Base-by-base conservation (phyloP, 2,888 invertebrate species). In the Leptinotarsa juncta region DNA sequence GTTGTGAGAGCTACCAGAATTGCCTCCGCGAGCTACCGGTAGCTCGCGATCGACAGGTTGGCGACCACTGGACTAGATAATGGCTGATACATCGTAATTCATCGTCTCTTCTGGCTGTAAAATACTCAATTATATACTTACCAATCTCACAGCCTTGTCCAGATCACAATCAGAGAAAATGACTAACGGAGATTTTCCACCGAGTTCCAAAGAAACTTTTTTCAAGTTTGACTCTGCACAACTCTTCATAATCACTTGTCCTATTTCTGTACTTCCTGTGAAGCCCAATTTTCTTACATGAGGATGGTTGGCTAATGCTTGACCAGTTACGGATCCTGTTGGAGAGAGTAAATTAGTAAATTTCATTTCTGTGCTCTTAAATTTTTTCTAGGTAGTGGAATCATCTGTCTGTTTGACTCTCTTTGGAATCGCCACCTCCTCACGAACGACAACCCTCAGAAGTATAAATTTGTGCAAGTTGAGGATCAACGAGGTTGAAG, bases 181-280 rank as follows among this genome's bases (percentile, higher is more conserved):
- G 53, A 99, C 94, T 26, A 99, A 89, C 0, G 98, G 98, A 60
- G 97, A 97, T 86, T 99, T 99, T 18, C 98, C 98, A 0, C 98
- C 98, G 68, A 99, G 89, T 86, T 98, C 98, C 76, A 99, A 87
- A 0, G 97, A 97, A 1, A 96, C 96, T 85, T 97, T 98, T 89
- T 99, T 99, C 87, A 99, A 89, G 87, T 98, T 99, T 0, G 95
- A 95, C 0, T 91, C 91, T 0, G 97, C 96, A 83, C 96, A 97
- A 0, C 94, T 94, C 83, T 92, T 93, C 98, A 99, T 98, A 74
- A 99, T 97, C 0, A 93, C 92, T 86, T 95, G 93, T 86, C 98
- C 98, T 67, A 98, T 93, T 79, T 94, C 93, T 0, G 98, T 99
- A 73, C 98, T 98, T 32, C 98, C 98, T 0, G 98, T 99, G 88